Evolutionary conservation across 2,888 invertebrate genomes (phyloP).

Genomic region (Aromia moschata): DNA sequence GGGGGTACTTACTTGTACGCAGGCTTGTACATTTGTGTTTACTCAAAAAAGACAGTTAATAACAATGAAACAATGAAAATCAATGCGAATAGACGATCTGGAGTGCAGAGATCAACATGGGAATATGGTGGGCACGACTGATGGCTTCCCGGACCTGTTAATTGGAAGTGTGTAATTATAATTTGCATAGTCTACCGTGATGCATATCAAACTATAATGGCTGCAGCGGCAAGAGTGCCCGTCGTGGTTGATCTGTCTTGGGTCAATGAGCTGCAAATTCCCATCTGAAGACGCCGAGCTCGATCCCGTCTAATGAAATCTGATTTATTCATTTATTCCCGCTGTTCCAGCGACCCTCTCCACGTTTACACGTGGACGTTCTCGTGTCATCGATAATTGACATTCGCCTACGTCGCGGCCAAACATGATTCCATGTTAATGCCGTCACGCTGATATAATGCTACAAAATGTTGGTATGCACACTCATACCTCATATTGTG

Average conservation of each 20-base stretch:
- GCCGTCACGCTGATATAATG: neutral
- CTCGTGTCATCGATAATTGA: neutral
- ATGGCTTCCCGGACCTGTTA: conserved; percentile 47
- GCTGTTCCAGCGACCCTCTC: conserved; percentile 13
- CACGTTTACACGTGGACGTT: conserved; percentile 2
- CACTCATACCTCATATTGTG: too few relatives aligned
- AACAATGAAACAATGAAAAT: too few relatives aligned
- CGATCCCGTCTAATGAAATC: conserved; percentile 29
- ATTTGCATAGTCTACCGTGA: conserved; percentile 53
- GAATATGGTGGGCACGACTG: conserved; percentile 21
- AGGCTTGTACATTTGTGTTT: too few relatives aligned
- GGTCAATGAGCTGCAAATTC: conserved; percentile 49
- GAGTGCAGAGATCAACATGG: neutral
- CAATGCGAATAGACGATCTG: too few relatives aligned
- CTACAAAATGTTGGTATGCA: too few relatives aligned
- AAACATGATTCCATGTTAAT: neutral
- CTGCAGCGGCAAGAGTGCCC: conserved; percentile 37
- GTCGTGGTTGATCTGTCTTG: conserved; percentile 47
- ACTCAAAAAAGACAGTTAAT: too few relatives aligned
- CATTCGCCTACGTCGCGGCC: neutral
- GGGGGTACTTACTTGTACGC: too few relatives aligned
- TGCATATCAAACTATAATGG: conserved; percentile 51
- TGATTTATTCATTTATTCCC: conserved; percentile 30
- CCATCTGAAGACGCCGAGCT: conserved; percentile 21
- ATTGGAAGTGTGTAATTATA: conserved; percentile 55